phyloP scores from a whole-genome alignment of 2,888 invertebrate genomes.

The Hofmannophila pseudospretella region DNA sequence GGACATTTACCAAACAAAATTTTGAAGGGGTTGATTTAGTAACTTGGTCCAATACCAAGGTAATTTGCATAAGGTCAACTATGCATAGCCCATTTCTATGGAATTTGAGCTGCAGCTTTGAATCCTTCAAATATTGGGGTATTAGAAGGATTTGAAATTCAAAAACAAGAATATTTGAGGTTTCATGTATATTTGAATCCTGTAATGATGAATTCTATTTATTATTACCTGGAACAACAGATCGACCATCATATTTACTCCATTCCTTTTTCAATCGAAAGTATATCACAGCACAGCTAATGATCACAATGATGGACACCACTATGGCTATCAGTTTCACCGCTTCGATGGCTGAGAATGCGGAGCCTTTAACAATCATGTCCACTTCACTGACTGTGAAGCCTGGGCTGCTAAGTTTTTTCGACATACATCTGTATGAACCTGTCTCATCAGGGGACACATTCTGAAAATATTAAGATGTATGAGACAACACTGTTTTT shows the following conservation, averaged over 20 bases:
- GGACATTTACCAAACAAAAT: too few relatives aligned
- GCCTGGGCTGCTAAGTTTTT: conserved; percentile 69
- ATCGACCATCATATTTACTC: conserved; percentile 60
- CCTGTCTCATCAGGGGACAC: conserved; percentile 80
- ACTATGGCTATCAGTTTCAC: conserved; percentile 67
- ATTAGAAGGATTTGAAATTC: too few relatives aligned
- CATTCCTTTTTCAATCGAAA: conserved; percentile 59
- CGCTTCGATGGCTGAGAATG: conserved; percentile 58
- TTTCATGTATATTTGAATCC: too few relatives aligned
- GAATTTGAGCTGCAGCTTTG: too few relatives aligned
- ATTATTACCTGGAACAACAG: conserved; percentile 53
- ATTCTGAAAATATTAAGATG: conserved; percentile 58
- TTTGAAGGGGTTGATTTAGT: too few relatives aligned
- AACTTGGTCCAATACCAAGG: too few relatives aligned
- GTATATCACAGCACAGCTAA: conserved; percentile 61
- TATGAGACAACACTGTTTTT: conserved; percentile 7
- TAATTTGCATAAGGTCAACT: too few relatives aligned
- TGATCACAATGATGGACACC: conserved; percentile 61
- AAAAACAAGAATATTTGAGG: too few relatives aligned
- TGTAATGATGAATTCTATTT: too few relatives aligned
- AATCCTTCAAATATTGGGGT: too few relatives aligned
- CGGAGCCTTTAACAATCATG: conserved; percentile 74
- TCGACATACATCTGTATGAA: conserved; percentile 81
- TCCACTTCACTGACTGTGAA: conserved; percentile 77
- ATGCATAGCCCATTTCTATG: too few relatives aligned